Percentiles rank a stretch among this genome's conserved stretches.
Evolutionary conservation across 1,140 invertebrate species (phyloP).

Genomic region (Zaprionus davidi): DNA sequence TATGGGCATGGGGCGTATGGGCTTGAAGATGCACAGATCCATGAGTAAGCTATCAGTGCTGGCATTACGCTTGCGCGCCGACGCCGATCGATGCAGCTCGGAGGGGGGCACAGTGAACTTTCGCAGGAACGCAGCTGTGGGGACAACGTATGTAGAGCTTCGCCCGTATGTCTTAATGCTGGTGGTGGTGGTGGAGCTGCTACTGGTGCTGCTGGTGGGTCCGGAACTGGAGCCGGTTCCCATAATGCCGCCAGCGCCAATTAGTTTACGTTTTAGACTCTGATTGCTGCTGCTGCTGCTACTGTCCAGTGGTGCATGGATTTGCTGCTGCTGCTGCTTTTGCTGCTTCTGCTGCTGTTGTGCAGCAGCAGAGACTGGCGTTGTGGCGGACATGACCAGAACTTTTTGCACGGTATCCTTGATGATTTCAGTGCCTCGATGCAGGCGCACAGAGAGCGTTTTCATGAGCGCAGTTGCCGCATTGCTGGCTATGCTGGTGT

Average conservation of each 20-base stretch:
- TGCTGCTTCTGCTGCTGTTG: background rate
- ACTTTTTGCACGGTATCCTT: conserved; percentile 85
- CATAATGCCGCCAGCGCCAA: conserved; percentile 61
- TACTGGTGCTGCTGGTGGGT: background rate
- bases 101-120: conserved; percentile 66
- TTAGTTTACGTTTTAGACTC: conserved; percentile 57
- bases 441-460: conserved; percentile 82
- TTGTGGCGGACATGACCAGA: conserved; percentile 67
- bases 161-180: background rate
- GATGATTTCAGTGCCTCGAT: conserved; percentile 86
- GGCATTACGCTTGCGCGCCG: conserved; percentile 71
- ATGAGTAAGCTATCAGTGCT: conserved; percentile 87
- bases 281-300: conserved; percentile 29
- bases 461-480: conserved; percentile 73
- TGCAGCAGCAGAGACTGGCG: conserved; percentile 23
- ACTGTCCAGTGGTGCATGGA: background rate
- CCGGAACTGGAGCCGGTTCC: conserved; percentile 24
- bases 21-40: conserved; percentile 87
- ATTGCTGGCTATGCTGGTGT: conserved; percentile 44
- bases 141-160: conserved; percentile 30
- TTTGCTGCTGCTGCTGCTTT: conserved; percentile 10
- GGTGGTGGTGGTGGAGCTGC: conserved; percentile 15
- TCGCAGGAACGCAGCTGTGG: conserved; percentile 59
- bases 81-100: conserved; percentile 65
- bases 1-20: conserved; percentile 86